These are phyloP conservation scores for Erebia epiphron DNA, from an alignment of 2,888 invertebrate species.

Conservation along the genomic window DNA sequence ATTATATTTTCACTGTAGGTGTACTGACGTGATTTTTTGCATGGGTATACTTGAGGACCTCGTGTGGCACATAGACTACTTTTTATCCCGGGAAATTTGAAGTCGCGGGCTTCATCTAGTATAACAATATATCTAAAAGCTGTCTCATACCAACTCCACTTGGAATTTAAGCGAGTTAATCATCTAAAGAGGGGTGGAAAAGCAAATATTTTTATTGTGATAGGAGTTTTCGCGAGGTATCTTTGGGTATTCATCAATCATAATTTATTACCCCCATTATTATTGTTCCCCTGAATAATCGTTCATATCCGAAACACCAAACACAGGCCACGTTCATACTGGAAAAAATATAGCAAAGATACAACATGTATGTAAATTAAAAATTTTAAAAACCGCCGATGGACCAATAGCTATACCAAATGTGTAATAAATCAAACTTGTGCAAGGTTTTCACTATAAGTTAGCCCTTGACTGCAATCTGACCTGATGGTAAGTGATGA, in stretches of 20 bases:
- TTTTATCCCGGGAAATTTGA: no score
- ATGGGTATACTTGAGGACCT: no score
- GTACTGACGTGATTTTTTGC: no score
- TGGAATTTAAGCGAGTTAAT: constrained; percentile 27
- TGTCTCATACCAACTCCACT: constrained; percentile 10
- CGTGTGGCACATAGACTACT: no score
- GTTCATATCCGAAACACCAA: constrained; percentile 79
- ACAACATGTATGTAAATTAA: no score
- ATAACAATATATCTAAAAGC: background rate
- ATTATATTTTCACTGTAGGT: no score
- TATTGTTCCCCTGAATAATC: constrained; percentile 75
- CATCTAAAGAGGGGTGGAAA: constrained; percentile 30
- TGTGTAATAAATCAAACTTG: no score
- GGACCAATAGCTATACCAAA: no score
- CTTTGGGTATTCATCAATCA: constrained; percentile 71
- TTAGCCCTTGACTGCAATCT: no score
- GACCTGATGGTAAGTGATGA: no score
- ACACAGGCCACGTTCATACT: constrained; percentile 56
- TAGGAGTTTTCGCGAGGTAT: constrained; percentile 45
- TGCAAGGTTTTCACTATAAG: no score
- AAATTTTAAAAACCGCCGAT: no score
- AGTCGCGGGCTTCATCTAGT: background rate
- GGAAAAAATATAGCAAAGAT: constrained; percentile 30
- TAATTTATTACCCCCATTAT: constrained; percentile 80
- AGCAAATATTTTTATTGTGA: constrained; percentile 55